Conservation (phyloP, 2,888 invertebrate species). For the Sussaba pulchella region DNA sequence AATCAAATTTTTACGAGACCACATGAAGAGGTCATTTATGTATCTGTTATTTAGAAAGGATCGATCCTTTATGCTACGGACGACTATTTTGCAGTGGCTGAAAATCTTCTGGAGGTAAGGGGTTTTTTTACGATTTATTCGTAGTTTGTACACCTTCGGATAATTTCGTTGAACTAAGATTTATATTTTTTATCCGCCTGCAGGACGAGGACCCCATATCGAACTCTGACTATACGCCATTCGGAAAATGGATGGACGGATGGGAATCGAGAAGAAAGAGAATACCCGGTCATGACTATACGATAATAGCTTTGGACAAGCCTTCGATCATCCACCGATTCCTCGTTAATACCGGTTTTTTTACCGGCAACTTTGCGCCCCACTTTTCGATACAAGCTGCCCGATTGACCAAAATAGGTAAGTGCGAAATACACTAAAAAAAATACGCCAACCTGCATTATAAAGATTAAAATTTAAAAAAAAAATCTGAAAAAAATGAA, state of each 20-base stretch:
- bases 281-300: conserved; percentile 88
- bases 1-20: conserved; percentile 86
- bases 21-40: conserved; percentile 88
- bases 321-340: conserved; percentile 86
- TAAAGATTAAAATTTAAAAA: too few relatives aligned
- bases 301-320: conserved; percentile 86
- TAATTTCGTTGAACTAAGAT: neutral
- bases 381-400: conserved; percentile 88
- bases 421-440: too few relatives aligned
- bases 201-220: conserved; percentile 86
- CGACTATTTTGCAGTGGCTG: conserved; percentile 88
- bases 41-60: conserved; percentile 86
- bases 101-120: conserved; percentile 86
- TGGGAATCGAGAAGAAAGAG: conserved; percentile 89
- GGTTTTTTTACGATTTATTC: neutral
- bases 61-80: conserved; percentile 87
- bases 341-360: conserved; percentile 87
- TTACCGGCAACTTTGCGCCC: conserved; percentile 88
- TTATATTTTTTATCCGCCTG: conserved; percentile 3
- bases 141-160: too few relatives aligned
- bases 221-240: conserved; percentile 87
- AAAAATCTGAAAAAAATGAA: too few relatives aligned
- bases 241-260: conserved; percentile 90
- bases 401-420: conserved; percentile 85
- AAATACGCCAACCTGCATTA: neutral